Evolutionary conservation across 2,113 vertebrate genomes (phyloP).

Genomic region (Etheostoma spectabile): DNA sequence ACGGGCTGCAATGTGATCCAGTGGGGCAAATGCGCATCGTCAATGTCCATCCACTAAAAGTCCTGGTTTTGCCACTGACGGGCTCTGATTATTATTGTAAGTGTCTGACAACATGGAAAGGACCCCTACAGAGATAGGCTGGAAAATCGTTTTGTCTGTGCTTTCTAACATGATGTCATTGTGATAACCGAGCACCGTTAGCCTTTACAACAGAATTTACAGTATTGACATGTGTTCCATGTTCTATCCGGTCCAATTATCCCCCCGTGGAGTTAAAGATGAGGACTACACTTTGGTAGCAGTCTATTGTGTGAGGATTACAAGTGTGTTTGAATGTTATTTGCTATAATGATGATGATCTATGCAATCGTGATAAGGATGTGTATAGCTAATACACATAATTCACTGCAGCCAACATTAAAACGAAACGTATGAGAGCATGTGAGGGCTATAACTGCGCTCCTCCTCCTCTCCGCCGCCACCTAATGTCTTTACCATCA

Average conservation of each 20-base stretch:
- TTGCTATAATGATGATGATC: neutral
- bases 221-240: neutral
- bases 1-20: no score
- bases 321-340: neutral
- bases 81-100: no score
- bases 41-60: no score
- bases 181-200: no score
- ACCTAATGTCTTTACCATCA: constrained; percentile 29
- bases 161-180: no score
- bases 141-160: no score
- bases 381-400: neutral
- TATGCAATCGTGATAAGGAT: neutral
- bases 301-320: neutral
- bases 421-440: constrained; percentile 5
- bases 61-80: no score
- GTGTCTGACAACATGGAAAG: no score
- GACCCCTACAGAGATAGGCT: no score
- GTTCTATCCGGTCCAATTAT: neutral
- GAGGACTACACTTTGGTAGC: neutral
- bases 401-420: neutral
- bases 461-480: neutral
- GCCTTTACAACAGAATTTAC: no score
- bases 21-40: no score
- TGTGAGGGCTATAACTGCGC: neutral
- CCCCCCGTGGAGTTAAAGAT: neutral